Percentiles rank a stretch among this genome's conserved stretches.
Evolutionary conservation across 2,888 invertebrate species (phyloP).

Genomic region (Folsomia manolachei): DNA sequence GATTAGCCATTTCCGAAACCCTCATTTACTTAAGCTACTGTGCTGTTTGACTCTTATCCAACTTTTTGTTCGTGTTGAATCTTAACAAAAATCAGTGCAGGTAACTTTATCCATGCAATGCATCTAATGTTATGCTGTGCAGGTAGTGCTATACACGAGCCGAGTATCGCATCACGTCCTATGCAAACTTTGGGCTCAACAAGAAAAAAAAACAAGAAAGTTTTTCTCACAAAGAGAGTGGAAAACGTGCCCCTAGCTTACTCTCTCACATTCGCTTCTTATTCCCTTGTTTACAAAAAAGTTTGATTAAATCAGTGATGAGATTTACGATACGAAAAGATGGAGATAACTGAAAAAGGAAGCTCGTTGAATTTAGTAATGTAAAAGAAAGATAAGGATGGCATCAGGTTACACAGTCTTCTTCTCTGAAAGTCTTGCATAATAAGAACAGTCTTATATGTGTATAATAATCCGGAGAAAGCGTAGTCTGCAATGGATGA

Average conservation of each 20-base stretch:
- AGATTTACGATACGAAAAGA: slow-evolving; percentile 15
- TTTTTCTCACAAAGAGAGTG: neutral
- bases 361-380: too few species aligned
- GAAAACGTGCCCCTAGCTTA: neutral
- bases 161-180: neutral
- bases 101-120: neutral
- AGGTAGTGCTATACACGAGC: neutral
- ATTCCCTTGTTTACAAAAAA: slow-evolving; percentile 18
- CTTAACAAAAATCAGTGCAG: neutral
- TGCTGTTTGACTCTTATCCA: neutral
- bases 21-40: neutral
- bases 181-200: neutral
- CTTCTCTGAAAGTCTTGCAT: neutral
- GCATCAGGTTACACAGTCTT: neutral
- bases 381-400: too few species aligned
- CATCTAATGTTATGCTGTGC: too few species aligned
- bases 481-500: too few species aligned
- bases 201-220: neutral
- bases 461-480: too few species aligned
- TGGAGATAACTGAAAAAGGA: neutral
- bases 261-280: neutral
- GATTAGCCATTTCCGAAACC: neutral
- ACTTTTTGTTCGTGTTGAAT: neutral
- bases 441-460: neutral
- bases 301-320: slow-evolving; percentile 40